phyloP scores from a whole-genome alignment of 2,888 invertebrate genomes.

The Graphium colonna region DNA sequence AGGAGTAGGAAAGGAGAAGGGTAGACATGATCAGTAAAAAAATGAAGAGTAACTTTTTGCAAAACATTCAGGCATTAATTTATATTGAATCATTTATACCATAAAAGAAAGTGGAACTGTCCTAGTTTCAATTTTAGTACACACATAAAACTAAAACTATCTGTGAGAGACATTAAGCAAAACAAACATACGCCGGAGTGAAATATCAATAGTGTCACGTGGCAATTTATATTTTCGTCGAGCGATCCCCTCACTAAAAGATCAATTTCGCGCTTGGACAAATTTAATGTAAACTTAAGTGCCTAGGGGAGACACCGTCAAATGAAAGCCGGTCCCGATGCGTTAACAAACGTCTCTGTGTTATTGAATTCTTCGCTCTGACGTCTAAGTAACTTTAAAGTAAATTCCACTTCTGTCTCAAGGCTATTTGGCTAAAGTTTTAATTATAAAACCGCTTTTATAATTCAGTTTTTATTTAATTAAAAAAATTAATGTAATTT shows the following conservation, averaged over 20 bases:
- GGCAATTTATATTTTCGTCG: constrained; percentile 71
- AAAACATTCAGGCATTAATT: too few relatives aligned
- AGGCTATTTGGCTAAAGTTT: background rate
- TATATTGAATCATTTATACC: too few relatives aligned
- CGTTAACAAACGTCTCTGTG: constrained; percentile 63
- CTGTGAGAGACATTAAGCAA: constrained; percentile 8
- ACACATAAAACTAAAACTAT: background rate
- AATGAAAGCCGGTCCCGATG: constrained; percentile 64
- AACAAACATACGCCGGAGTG: constrained; percentile 26
- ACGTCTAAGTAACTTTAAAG: constrained; percentile 39
- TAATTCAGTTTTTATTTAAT: too few relatives aligned
- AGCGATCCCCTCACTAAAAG: constrained; percentile 71
- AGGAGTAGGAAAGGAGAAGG: too few relatives aligned
- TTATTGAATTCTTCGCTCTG: constrained; percentile 64
- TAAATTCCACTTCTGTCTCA: constrained; percentile 29
- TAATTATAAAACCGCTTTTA: background rate
- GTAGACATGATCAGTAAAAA: too few relatives aligned
- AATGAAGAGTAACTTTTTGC: too few relatives aligned
- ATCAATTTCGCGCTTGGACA: constrained; percentile 79
- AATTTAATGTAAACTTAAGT: constrained; percentile 77
- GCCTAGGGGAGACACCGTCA: constrained; percentile 59
- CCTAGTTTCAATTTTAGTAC: too few relatives aligned
- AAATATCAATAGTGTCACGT: constrained; percentile 64
- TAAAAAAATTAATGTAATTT: too few relatives aligned
- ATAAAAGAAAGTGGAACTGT: too few relatives aligned